A percentile compares a stretch with the other conserved stretches of the same genome.
These are phyloP conservation scores for Lota lota DNA, from an alignment of 2,113 vertebrate genomes.

Conservation along the genomic window DNA sequence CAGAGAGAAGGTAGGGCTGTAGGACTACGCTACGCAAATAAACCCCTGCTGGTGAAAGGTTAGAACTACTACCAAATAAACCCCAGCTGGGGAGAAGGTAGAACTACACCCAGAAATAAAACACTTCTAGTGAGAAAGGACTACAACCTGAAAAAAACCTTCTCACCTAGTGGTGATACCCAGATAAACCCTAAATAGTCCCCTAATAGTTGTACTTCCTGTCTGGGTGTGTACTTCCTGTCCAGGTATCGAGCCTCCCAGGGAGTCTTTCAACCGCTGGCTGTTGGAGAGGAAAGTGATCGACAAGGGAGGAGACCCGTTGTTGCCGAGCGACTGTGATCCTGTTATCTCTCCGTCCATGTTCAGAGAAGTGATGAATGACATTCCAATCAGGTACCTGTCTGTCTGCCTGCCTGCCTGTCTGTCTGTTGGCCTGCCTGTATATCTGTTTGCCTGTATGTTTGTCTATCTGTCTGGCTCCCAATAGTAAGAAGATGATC, in stretches of 20 bases:
- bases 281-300: slow-evolving; percentile 93
- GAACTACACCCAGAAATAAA: no score
- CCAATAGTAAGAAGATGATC: background rate
- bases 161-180: no score
- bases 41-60: slow-evolving; percentile 45
- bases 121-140: no score
- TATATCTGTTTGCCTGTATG: slow-evolving; percentile 22
- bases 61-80: slow-evolving; percentile 3
- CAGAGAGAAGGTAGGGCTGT: slow-evolving; percentile 81
- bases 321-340: slow-evolving; percentile 92
- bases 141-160: no score
- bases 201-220: no score
- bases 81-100: slow-evolving; percentile 52
- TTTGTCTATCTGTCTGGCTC: background rate
- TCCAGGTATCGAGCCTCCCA: slow-evolving; percentile 90
- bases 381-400: slow-evolving; percentile 92
- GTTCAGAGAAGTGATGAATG: slow-evolving; percentile 99
- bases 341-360: slow-evolving; percentile 93
- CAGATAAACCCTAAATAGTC: background rate
- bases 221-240: background rate
- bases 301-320: slow-evolving; percentile 90
- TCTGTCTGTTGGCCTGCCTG: background rate
- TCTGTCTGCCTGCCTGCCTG: background rate
- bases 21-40: background rate
- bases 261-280: slow-evolving; percentile 98